These are phyloP conservation scores for Heteractis magnifica DNA, from an alignment of 92 coral and sea anemone species.

Conservation along the genomic window DNA sequence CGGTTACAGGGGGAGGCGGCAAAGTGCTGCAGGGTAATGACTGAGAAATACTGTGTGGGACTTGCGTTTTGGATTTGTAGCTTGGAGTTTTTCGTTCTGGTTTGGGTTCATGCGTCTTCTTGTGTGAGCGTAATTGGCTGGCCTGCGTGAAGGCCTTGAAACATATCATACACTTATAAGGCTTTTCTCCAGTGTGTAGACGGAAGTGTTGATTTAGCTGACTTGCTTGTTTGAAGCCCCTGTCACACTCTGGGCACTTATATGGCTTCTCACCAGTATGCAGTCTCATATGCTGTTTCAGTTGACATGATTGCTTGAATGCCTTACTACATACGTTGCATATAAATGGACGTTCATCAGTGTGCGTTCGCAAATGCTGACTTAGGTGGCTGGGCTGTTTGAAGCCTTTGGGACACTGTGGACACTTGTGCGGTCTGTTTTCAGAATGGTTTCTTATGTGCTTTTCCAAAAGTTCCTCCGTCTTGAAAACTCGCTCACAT, in stretches of 20 bases:
- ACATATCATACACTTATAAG: conserved; percentile 88
- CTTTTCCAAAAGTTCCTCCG: conserved; percentile 71
- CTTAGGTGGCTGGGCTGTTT: conserved; percentile 89
- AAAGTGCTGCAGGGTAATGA: not conserved
- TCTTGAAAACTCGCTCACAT: conserved; percentile 80
- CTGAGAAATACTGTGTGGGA: conserved; percentile 13
- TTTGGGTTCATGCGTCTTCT: conserved; percentile 94
- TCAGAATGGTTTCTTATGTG: conserved; percentile 81
- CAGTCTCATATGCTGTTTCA: conserved; percentile 87
- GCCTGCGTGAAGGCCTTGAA: conserved; percentile 95
- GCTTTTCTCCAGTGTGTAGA: conserved; percentile 97
- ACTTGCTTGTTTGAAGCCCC: conserved; percentile 96
- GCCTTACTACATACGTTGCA: conserved; percentile 92
- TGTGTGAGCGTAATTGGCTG: conserved; percentile 96
- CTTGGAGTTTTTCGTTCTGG: conserved; percentile 57
- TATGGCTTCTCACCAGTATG: conserved; percentile 99
- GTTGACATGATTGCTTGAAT: conserved; percentile 96
- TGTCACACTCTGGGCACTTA: conserved; percentile 79
- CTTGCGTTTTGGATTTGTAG: conserved; percentile 21
- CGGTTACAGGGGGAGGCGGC: conserved; percentile 1
- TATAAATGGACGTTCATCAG: conserved; percentile 87
- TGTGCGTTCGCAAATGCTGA: conserved; percentile 83
- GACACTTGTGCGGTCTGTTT: conserved; percentile 86
- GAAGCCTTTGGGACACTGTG: conserved; percentile 86
- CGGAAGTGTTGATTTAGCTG: conserved; percentile 96